Evolutionary conservation across 2,113 vertebrate species (phyloP).

Genomic region (Vidua chalybeata): DNA sequence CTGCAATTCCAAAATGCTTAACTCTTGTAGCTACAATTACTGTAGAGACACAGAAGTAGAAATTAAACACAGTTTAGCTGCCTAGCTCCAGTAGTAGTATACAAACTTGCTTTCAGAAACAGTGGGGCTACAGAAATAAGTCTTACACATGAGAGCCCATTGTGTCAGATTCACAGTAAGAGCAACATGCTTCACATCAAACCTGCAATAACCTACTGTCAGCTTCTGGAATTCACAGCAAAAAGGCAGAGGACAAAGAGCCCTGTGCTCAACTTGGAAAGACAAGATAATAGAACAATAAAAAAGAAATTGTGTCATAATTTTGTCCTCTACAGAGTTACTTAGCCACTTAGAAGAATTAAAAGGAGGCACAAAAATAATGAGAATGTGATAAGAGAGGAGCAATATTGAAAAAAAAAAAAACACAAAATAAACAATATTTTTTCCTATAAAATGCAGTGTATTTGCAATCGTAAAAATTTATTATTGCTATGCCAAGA

Average conservation of each 20-base stretch:
- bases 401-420: not conserved
- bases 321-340: not conserved
- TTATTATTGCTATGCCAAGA: not conserved
- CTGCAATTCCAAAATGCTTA: not conserved
- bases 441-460: not conserved
- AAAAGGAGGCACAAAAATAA: not conserved
- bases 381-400: not conserved
- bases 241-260: not conserved
- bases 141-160: not conserved
- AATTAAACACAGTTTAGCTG: not conserved
- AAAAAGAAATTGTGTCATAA: not conserved
- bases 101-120: not conserved
- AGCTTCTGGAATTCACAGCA: not conserved
- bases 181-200: not conserved
- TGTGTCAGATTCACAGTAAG: not conserved
- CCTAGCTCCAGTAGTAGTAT: not conserved
- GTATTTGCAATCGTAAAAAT: not conserved
- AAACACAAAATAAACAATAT: no score
- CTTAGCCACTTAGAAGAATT: not conserved
- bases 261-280: not conserved
- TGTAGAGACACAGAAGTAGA: not conserved
- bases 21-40: not conserved
- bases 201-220: not conserved
- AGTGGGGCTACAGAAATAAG: not conserved
- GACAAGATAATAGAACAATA: not conserved